These are phyloP conservation scores for Drosophila lacicola DNA, from an alignment of 2,888 invertebrate genomes.

Conservation along the genomic window DNA sequence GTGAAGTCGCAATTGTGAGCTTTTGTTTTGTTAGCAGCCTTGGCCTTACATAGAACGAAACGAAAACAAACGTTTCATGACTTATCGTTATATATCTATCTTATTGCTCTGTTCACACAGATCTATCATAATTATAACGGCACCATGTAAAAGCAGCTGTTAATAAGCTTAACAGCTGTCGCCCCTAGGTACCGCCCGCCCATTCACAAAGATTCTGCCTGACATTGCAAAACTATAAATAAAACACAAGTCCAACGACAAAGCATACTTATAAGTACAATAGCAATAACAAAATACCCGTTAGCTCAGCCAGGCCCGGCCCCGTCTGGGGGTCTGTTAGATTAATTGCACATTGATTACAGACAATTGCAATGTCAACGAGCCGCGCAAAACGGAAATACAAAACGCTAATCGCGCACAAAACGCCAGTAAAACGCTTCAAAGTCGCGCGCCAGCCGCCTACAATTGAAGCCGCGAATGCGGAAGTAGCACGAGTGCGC, in stretches of 20 bases:
- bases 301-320: slow-evolving; percentile 48
- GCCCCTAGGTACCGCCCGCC: slow-evolving; percentile 29
- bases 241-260: slow-evolving; percentile 47
- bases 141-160: slow-evolving; percentile 58
- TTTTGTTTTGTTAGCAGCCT: slow-evolving; percentile 72
- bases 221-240: slow-evolving; percentile 76
- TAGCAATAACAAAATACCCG: slow-evolving; percentile 56
- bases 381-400: slow-evolving; percentile 66
- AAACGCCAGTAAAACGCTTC: slow-evolving; percentile 60
- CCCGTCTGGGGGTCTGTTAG: slow-evolving; percentile 73
- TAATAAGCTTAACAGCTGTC: slow-evolving; percentile 25
- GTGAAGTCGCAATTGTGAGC: slow-evolving; percentile 52
- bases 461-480: slow-evolving; percentile 37
- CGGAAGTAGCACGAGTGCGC: slow-evolving; percentile 45
- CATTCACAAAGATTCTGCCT: slow-evolving; percentile 26
- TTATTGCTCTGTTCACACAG: slow-evolving; percentile 28
- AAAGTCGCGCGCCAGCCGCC: slow-evolving; percentile 55
- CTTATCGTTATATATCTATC: slow-evolving; percentile 25
- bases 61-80: slow-evolving; percentile 43
- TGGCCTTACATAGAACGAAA: slow-evolving; percentile 80
- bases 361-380: slow-evolving; percentile 74
- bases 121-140: slow-evolving; percentile 62
- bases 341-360: slow-evolving; percentile 78
- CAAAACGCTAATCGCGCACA: slow-evolving; percentile 50
- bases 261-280: slow-evolving; percentile 50